phyloP scores from a whole-genome alignment of 2,888 invertebrate genomes.

The Eilema griseolum region DNA sequence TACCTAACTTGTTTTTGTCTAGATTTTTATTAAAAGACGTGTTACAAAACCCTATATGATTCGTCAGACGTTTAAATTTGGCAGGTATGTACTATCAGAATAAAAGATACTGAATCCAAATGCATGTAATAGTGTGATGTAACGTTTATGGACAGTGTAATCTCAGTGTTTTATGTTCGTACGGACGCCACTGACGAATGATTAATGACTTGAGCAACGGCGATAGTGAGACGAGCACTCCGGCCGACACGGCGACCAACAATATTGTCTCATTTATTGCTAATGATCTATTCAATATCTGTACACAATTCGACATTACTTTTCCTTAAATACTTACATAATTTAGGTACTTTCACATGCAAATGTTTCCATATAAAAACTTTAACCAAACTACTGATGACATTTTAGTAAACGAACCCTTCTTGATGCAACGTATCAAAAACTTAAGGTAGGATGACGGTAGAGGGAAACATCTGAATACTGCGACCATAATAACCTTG shows the following conservation, averaged over 20 bases:
- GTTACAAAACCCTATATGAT: conserved; percentile 20
- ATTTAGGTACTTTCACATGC: conserved; percentile 69
- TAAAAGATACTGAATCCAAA: conserved; percentile 62
- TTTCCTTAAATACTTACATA: conserved; percentile 49
- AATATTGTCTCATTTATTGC: conserved; percentile 83
- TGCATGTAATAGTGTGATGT: conserved; percentile 67
- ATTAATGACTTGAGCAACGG: conserved; percentile 71
- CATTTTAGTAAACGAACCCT: neutral
- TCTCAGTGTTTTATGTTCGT: conserved; percentile 78
- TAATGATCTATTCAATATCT: conserved; percentile 79
- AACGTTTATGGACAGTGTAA: conserved; percentile 72
- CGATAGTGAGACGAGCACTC: conserved; percentile 68
- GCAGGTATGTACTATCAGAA: conserved; percentile 38
- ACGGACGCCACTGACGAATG: conserved; percentile 71
- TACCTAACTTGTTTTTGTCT: neutral
- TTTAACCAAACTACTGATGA: conserved; percentile 45
- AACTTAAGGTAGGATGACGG: no score
- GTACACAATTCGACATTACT: conserved; percentile 46
- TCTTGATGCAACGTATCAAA: neutral
- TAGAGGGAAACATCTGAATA: no score
- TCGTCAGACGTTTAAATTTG: conserved; percentile 30
- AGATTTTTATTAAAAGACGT: neutral
- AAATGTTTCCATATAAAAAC: conserved; percentile 51
- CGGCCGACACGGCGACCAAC: conserved; percentile 61
- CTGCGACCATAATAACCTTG: no score